These are phyloP conservation scores for Ptilodon capucinus DNA, from an alignment of 2,888 invertebrate species.

Conservation along the genomic window DNA sequence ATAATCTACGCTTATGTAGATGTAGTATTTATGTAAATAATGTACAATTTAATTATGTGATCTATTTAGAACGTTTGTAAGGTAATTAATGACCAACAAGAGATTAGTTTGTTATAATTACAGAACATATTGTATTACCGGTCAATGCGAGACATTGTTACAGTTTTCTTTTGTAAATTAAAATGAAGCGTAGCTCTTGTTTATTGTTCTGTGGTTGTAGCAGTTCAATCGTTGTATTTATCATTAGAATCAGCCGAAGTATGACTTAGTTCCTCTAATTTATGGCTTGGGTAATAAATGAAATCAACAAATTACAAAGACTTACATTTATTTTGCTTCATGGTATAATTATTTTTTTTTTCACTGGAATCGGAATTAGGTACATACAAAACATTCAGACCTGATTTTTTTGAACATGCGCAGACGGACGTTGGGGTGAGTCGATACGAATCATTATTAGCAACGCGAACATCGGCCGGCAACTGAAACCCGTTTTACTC, in stretches of 20 bases:
- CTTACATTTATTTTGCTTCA: slow-evolving; percentile 70
- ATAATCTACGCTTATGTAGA: slow-evolving; percentile 45
- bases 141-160: not conserved
- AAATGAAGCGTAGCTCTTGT: not conserved
- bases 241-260: slow-evolving; percentile 16
- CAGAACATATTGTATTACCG: too few species aligned
- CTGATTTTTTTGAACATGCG: slow-evolving; percentile 59
- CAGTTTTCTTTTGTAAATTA: not conserved
- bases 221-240: slow-evolving; percentile 8
- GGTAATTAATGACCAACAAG: slow-evolving; percentile 38
- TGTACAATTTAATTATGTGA: slow-evolving; percentile 70
- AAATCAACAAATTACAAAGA: slow-evolving; percentile 66
- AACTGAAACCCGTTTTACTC: slow-evolving; percentile 52
- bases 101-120: slow-evolving; percentile 37
- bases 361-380: slow-evolving; percentile 70
- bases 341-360: slow-evolving; percentile 64
- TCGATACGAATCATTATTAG: slow-evolving; percentile 39
- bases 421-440: slow-evolving; percentile 64
- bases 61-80: slow-evolving; percentile 64
- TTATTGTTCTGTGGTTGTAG: slow-evolving; percentile 17
- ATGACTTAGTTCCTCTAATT: slow-evolving; percentile 8
- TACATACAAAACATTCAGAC: slow-evolving; percentile 66
- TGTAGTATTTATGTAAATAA: slow-evolving; percentile 66
- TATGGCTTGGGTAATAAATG: slow-evolving; percentile 54
- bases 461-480: slow-evolving; percentile 35